Evolutionary conservation across 2,888 invertebrate genomes (phyloP), one percentile per base, ranked within the genome.

Genomic region (Thymelicus lineola): DNA sequence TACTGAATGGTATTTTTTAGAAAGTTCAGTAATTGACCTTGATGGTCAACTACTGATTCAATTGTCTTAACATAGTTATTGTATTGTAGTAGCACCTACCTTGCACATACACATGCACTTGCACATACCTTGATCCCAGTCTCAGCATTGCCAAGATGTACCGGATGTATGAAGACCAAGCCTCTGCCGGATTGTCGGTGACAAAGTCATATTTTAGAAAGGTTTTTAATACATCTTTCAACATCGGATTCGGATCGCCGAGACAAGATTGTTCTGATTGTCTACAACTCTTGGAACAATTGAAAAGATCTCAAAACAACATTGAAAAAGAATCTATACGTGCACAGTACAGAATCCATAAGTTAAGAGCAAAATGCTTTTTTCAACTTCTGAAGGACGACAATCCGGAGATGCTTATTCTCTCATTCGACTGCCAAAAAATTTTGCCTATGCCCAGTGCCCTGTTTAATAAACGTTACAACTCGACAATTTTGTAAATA

Each of bases 381-480:
- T 75, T 72, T 59, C 48, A 71, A 35, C 28, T 58, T 53, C 66
- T 73, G 59, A 71, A 61, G n/a, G 60, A 67, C 36, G 66, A 67
- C 14, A 2, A 67, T 12, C 60, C 59, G 38, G 59, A 59, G 15
- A 9, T 64, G 36, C 45, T 53, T 55, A 71, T 58, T 35, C 35
- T 71, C 17, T 46, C 45, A n/a, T 82, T 78, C 73, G 82, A 84
- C 66, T 83, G 81, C 58, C 77, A 84, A 73, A 83, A 84, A 77
- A 84, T 84, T 73, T 70, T 78, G 38, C 53, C 64, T 73, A 6
- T 66, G 82, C 42, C 82, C 79, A 14, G n/a, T n/a, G n/a, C n/a
- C n/a, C n/a, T n/a, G n/a, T n/a, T n/a, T n/a, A n/a, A n/a, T n/a
- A n/a, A n/a, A n/a, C n/a, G n/a, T n/a, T n/a, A n/a, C n/a, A n/a